Evolutionary conservation across 1,140 invertebrate genomes (phyloP).

Genomic region (Aplysia californica): DNA sequence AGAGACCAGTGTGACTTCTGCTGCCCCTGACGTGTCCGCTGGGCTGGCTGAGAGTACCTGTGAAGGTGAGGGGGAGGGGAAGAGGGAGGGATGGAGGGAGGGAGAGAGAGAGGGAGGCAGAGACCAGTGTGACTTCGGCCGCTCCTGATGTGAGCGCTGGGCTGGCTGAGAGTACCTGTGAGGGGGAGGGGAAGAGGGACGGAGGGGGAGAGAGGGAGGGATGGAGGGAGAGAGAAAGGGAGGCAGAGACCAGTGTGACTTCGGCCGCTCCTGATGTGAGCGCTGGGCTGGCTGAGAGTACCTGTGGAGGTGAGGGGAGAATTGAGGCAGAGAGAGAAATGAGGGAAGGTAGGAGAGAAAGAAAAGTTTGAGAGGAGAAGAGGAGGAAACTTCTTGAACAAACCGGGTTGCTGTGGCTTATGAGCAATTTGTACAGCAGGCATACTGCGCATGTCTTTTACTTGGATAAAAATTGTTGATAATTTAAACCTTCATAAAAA

Average conservation of each 20-base stretch:
- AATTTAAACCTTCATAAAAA: too few species aligned
- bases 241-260: slow-evolving; percentile 31
- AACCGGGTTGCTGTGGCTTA: not conserved
- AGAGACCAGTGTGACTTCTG: slow-evolving; percentile 8
- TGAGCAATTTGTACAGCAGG: not conserved
- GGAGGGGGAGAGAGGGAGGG: too few species aligned
- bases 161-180: slow-evolving; percentile 22
- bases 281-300: slow-evolving; percentile 20
- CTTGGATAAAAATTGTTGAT: too few species aligned
- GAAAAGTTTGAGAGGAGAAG: slow-evolving; percentile 36
- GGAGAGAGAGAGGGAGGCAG: too few species aligned
- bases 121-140: slow-evolving; percentile 8
- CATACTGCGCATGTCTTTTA: too few species aligned
- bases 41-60: slow-evolving; percentile 24
- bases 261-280: slow-evolving; percentile 18
- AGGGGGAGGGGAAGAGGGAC: slow-evolving; percentile 6
- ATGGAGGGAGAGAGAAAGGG: too few species aligned
- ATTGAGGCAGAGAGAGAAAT: too few species aligned
- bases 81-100: too few species aligned
- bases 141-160: slow-evolving; percentile 19
- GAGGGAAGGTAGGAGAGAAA: too few species aligned
- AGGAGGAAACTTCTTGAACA: too few species aligned
- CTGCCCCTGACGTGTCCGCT: slow-evolving; percentile 14
- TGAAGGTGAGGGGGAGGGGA: slow-evolving; percentile 14
- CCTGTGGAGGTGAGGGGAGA: slow-evolving; percentile 10